Evolutionary conservation across 2,113 vertebrate species (phyloP), one percentile per base, ranked within the genome.

Genomic region (Mirza zaza): DNA sequence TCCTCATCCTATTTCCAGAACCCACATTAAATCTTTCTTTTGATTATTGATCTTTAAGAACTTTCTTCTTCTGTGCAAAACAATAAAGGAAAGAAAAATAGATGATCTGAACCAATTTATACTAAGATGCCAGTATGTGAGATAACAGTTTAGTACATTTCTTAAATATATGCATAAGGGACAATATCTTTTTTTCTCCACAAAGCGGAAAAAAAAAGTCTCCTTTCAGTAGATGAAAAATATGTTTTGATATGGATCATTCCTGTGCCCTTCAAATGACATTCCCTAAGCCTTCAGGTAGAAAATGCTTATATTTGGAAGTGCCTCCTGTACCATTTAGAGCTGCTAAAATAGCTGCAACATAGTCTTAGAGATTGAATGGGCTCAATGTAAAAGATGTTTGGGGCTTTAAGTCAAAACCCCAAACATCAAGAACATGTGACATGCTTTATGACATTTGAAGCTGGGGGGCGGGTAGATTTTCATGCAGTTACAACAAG

Each of bases 371-470:
- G n/a, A 95, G 86, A 93, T 21, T 61, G 63, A 91, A 84, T 29
- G 15, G 65, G 3, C 50, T 94, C 42, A 5, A 67, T 65, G 85
- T 94, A 96, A 87, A 86, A 89, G 96, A 90, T 86, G 76, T 88
- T 96, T 88, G 25, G 57, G 65, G 50, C 73, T 94, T 91, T 90
- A 25, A 50, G 86, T 85, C 86, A 93, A 96, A 95, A 93, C 39
- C 10, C 52, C 42, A 93, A 76, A 90, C 29, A 80, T 95, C 75
- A 80, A 93, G 55, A 75, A 14, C 57, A 79, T 61, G 25, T 83
- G 91, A 91, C 82, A 90, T 86, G 45, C 63, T 95, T 97, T 95
- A 95, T 29, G 45, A 83, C 18, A 94, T 61, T 80, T 17, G 91
- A 96, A 89, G 36, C 79, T 93, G 42, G 2, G 57, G n/a, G 48